Evolutionary conservation across 1,140 invertebrate species (phyloP).

Genomic region (Stegodyphus dumicola): DNA sequence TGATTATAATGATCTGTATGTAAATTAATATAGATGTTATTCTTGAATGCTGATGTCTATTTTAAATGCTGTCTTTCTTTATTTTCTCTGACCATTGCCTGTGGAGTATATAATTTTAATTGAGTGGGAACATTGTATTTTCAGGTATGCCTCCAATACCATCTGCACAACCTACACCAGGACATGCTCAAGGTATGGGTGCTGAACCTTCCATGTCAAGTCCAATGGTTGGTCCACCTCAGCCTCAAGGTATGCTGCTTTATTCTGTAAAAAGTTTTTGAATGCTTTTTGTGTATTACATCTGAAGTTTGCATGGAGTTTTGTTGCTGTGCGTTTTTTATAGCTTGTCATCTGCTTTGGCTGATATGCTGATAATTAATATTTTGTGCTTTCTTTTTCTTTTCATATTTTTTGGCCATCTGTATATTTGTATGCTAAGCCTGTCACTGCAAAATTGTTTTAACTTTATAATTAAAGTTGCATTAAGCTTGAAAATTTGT

Average conservation of each 20-base stretch:
- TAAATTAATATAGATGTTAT: not conserved
- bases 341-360: too few species aligned
- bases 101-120: too few species aligned
- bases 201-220: constrained; percentile 44
- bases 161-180: constrained; percentile 22
- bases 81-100: not conserved
- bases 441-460: too few species aligned
- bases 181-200: constrained; percentile 31
- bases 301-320: not conserved
- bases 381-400: too few species aligned
- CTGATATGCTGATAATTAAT: too few species aligned
- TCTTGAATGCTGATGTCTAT: not conserved
- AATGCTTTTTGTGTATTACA: not conserved
- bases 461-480: too few species aligned
- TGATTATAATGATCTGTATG: not conserved
- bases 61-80: not conserved
- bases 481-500: too few species aligned
- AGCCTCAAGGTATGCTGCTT: constrained; percentile 41
- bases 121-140: not conserved
- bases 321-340: not conserved
- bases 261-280: not conserved
- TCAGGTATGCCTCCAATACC: constrained; percentile 49
- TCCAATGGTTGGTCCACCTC: constrained; percentile 41
- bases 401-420: too few species aligned
- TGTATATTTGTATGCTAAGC: too few species aligned